Evolutionary conservation across 2,797 vertebrate genomes (phyloP), one percentile per base, ranked within the genome.

Genomic region (Chelon auratus): DNA sequence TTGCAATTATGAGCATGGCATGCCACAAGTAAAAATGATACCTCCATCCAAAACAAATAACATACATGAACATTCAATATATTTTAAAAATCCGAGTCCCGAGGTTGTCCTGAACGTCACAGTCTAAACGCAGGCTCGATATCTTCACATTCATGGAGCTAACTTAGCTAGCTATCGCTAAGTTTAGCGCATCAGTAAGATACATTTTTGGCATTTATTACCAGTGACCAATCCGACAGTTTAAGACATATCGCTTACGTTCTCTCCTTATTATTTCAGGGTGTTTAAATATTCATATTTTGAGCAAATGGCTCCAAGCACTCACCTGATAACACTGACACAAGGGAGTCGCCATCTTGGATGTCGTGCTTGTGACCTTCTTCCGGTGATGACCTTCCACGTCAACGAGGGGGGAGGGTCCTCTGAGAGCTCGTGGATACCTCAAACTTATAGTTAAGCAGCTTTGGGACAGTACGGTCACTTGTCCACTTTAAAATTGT

Each of bases 281-380:
- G 0, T 0, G 2, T 14, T 59, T 17, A 8, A 2, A 30, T 14
- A 6, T 1, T 1, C 0, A 55, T 12, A 30, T 24, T 61, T 33
- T 0, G 13, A 2, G 26, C 5, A 17, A 53, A 67, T 66, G 0
- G 11, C 15, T 8, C 1, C 2, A 12, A 63, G 0, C 7, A 10
- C 92, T 91, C 80, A 95, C 95, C 94, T 93, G 94, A 42, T 93
- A 94, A 88, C 92, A 94, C 82, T 77, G 93, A 89, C 94, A 94
- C 71, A 95, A 83, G 94, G 94, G 92, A 84, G 92, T 68, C 88
- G 95, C 95, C 95, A 95, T 96, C 83, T 95, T 95, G 86, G 79
- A 84, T 76, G 61, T 82, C 68, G 65, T 69, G 71, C 15, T 13
- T 26, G 4, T 85, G 83, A 90, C 86, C 85, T 89, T 84, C 53